A percentile compares a stretch with the other conserved stretches of the same genome.
phyloP scores from a whole-genome alignment of 2,797 vertebrate genomes.

The Anniella stebbinsi region DNA sequence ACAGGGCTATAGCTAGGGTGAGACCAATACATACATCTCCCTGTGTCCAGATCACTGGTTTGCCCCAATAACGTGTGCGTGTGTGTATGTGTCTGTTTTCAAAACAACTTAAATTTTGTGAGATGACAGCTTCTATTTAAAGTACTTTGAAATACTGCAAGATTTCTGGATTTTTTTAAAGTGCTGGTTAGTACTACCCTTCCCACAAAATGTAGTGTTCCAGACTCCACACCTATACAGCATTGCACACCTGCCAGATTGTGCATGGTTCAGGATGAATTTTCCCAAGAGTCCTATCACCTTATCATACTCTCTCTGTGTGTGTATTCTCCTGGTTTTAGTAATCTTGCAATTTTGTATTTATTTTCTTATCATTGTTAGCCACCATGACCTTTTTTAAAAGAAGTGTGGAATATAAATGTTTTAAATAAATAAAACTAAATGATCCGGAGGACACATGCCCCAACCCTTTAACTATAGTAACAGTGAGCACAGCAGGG shows the following conservation, averaged over 20 bases:
- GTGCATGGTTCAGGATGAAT: neutral
- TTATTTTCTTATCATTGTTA: neutral
- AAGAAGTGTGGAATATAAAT: neutral
- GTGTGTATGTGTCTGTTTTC: too few species aligned
- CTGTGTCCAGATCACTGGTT: neutral
- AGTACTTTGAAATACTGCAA: neutral
- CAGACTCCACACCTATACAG: neutral
- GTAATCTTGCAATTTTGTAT: neutral
- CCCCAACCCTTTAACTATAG: too few species aligned
- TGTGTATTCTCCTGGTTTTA: neutral
- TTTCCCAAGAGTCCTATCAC: neutral
- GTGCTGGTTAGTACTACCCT: neutral
- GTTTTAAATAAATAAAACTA: neutral
- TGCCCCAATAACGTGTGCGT: neutral
- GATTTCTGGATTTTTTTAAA: neutral
- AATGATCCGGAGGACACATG: neutral
- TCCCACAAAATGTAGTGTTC: neutral
- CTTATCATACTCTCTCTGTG: neutral
- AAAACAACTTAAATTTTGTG: neutral
- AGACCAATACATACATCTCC: too few species aligned
- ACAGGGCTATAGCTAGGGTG: neutral
- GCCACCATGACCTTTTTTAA: neutral
- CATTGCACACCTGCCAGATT: neutral
- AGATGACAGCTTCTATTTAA: neutral
- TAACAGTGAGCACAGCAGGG: neutral